Evolutionary conservation across 2,113 vertebrate species (phyloP), one percentile per base, ranked within the genome.

Genomic region (Oostethus manadensis): DNA sequence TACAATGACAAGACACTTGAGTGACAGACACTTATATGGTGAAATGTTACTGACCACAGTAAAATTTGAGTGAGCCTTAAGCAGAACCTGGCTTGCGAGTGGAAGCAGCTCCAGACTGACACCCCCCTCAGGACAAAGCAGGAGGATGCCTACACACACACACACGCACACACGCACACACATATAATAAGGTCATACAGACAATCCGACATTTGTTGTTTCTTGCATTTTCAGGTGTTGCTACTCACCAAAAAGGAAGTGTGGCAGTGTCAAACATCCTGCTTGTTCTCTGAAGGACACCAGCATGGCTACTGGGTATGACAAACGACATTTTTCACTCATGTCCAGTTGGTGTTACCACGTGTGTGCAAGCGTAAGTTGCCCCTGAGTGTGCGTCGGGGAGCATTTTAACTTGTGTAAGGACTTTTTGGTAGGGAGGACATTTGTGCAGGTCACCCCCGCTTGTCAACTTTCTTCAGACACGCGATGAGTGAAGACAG

Each of bases 21-120:
- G 15, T 35, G 38, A 26, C 11, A 50, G 33, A 58, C 46, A 46
- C n/a, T n/a, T n/a, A n/a, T n/a, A n/a, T n/a, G 40, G 3, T 23
- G 6, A 18, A 42, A 3, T 13, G 44, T 8, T 45, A 60, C 76
- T 70, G 48, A 86, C 86, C 67, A 95, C 87, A 33, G 84, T 86
- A 23, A 89, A 87, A 74, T 84, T 92, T 63, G 90, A 89, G 66
- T 86, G 88, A 21, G 91, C 33, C 15, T 72, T 42, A 3, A 98
- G 89, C 23, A 92, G 23, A 11, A 94, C 79, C 63, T 93, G 84
- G 2, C 87, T 16, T 1, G 77, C 70, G 0, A 64, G 61, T 0
- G 93, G 92, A 13, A 38, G 73, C 0, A 95, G 80, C 71, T 88
- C 85, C 70, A 95, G 86, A 58, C 57, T 2, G 2, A 67, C 58